Percentiles rank a stretch among this genome's conserved stretches.
These are phyloP conservation scores for Poecile montanus DNA, from an alignment of 2,797 vertebrate genomes.

Conservation along the genomic window DNA sequence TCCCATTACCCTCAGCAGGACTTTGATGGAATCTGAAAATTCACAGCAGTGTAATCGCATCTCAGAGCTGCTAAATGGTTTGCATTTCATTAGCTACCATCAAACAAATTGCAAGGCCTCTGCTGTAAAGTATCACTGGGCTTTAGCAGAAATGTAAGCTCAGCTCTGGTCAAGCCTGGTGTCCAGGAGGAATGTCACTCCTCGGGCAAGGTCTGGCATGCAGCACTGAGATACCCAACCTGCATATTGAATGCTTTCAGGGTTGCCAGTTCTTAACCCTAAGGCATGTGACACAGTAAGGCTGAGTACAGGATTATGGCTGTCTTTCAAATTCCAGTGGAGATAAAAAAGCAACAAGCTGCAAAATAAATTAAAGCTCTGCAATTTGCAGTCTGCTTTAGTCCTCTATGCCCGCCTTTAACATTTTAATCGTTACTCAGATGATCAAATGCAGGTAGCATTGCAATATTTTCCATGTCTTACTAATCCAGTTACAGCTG, in stretches of 20 bases:
- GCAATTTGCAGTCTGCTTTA: neutral
- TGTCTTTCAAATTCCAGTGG: neutral
- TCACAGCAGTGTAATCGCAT: constrained; percentile 10
- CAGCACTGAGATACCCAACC: neutral
- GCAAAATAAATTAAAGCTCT: neutral
- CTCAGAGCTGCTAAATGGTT: neutral
- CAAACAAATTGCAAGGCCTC: neutral
- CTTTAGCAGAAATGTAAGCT: neutral
- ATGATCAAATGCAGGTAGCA: neutral
- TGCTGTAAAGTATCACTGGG: neutral
- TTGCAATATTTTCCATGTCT: constrained; percentile 59
- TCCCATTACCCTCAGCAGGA: constrained; percentile 38
- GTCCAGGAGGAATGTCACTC: neutral
- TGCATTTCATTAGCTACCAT: constrained; percentile 36
- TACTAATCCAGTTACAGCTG: constrained; percentile 60
- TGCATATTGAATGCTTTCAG: neutral
- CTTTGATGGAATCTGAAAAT: constrained; percentile 44
- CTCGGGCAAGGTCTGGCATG: neutral
- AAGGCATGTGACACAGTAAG: neutral
- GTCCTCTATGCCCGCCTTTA: neutral
- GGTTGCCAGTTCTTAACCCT: neutral
- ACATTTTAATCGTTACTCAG: constrained; percentile 39
- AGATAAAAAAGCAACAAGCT: neutral
- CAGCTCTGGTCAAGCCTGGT: neutral
- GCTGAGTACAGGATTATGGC: neutral